These are phyloP conservation scores for Cygnus buccinator DNA, from an alignment of 2,113 vertebrate species.

Conservation along the genomic window DNA sequence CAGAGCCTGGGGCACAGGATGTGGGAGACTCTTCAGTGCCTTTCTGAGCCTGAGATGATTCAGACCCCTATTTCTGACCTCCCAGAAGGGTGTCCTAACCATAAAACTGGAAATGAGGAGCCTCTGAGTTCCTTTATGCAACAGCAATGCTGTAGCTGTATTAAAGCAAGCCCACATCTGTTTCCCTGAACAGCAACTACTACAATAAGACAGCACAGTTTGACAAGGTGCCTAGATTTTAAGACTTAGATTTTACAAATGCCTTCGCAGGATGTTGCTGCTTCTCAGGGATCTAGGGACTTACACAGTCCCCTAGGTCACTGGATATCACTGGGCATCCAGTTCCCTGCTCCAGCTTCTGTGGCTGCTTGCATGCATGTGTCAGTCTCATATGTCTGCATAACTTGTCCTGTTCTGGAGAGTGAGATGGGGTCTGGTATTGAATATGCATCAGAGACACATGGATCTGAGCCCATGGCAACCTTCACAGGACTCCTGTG, in stretches of 20 bases:
- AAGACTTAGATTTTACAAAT: conserved; percentile 35
- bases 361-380: neutral
- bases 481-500: conserved; percentile 63
- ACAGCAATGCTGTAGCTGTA: neutral
- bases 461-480: conserved; percentile 68
- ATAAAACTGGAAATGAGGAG: neutral
- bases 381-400: conserved; percentile 32
- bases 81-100: neutral
- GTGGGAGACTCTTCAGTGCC: neutral
- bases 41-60: neutral
- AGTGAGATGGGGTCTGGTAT: conserved; percentile 51
- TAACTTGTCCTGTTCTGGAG: conserved; percentile 8
- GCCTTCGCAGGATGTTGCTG: neutral
- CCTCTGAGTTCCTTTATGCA: neutral
- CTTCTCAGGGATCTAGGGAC: neutral
- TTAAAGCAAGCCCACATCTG: conserved; percentile 1
- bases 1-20: neutral
- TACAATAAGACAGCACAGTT: neutral
- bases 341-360: neutral
- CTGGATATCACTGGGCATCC: neutral
- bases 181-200: neutral
- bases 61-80: neutral
- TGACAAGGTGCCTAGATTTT: conserved; percentile 10
- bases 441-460: conserved; percentile 70
- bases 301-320: neutral